A percentile compares a stretch with the other conserved stretches of the same genome.
Conservation (phyloP, 2,888 invertebrate species). For the Timema cristinae region DNA sequence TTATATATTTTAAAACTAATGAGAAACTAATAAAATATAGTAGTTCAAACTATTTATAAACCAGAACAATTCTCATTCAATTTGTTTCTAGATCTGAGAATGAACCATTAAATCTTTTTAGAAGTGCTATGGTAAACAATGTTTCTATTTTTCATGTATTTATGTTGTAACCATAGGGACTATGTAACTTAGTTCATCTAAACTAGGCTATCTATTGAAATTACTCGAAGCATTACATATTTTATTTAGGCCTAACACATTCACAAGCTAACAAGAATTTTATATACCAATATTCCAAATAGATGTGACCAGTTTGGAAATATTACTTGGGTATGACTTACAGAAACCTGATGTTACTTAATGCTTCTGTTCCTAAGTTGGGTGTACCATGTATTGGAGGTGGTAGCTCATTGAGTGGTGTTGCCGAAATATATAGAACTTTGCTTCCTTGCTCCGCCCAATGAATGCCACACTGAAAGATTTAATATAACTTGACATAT, state of each 20-base stretch:
- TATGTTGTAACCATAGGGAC: no score
- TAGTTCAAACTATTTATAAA: no score
- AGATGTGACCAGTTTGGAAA: not conserved
- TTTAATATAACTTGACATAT: no score
- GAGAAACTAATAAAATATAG: no score
- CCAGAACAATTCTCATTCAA: no score
- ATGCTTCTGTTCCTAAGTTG: constrained; percentile 39
- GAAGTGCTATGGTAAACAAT: no score
- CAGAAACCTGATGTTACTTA: constrained; percentile 43
- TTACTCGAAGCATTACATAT: constrained; percentile 7
- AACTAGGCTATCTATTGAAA: not conserved
- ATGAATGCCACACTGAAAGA: constrained; percentile 40
- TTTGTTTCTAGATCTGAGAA: no score
- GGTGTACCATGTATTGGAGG: constrained; percentile 35
- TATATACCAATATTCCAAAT: not conserved
- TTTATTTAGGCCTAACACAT: not conserved
- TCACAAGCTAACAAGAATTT: not conserved
- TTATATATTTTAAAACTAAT: no score
- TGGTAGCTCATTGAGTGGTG: constrained; percentile 40
- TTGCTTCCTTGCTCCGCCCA: constrained; percentile 41
- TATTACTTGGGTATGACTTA: constrained; percentile 34
- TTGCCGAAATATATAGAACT: constrained; percentile 43
- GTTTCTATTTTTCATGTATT: no score
- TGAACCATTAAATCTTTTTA: no score
- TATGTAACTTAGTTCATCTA: not conserved